Evolutionary conservation across 1,140 invertebrate genomes (phyloP).

Genomic region (Drosophila tani): DNA sequence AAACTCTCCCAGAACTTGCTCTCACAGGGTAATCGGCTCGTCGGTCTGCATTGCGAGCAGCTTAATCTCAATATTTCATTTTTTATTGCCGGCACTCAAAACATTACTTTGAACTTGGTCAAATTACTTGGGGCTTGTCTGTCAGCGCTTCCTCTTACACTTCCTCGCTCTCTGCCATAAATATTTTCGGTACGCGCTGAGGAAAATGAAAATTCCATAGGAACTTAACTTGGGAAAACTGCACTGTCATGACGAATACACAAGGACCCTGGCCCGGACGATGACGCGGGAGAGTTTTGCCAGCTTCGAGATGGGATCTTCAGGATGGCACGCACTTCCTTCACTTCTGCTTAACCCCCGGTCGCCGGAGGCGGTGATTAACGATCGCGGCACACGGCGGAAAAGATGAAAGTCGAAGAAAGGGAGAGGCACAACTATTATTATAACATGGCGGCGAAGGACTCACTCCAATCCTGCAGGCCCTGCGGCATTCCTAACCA

Average conservation of each 20-base stretch:
- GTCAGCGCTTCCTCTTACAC: slow-evolving; percentile 42
- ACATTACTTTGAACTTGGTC: slow-evolving; percentile 54
- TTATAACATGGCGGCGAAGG: slow-evolving; percentile 41
- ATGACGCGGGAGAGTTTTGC: slow-evolving; percentile 32
- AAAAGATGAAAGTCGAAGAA: slow-evolving; percentile 59
- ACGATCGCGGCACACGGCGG: slow-evolving; percentile 69
- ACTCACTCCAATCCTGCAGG: slow-evolving; percentile 29
- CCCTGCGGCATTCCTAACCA: slow-evolving; percentile 63
- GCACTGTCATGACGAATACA: slow-evolving; percentile 58
- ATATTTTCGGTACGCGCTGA: slow-evolving; percentile 45
- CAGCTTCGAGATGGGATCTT: slow-evolving; percentile 18
- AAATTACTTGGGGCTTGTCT: slow-evolving; percentile 49
- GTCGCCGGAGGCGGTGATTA: slow-evolving; percentile 59
- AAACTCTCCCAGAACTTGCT: neutral
- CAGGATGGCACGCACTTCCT: slow-evolving; percentile 46
- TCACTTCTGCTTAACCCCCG: neutral
- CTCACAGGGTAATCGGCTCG: neutral
- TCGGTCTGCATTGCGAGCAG: neutral
- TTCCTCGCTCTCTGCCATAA: slow-evolving; percentile 24
- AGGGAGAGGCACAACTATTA: slow-evolving; percentile 42
- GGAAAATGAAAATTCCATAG: slow-evolving; percentile 57
- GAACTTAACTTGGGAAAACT: slow-evolving; percentile 39
- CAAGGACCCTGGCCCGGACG: slow-evolving; percentile 22
- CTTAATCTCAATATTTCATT: slow-evolving; percentile 53
- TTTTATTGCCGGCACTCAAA: slow-evolving; percentile 49